Conservation (phyloP, 2,888 invertebrate genomes). For the Polydrusus pterygomalis region DNA sequence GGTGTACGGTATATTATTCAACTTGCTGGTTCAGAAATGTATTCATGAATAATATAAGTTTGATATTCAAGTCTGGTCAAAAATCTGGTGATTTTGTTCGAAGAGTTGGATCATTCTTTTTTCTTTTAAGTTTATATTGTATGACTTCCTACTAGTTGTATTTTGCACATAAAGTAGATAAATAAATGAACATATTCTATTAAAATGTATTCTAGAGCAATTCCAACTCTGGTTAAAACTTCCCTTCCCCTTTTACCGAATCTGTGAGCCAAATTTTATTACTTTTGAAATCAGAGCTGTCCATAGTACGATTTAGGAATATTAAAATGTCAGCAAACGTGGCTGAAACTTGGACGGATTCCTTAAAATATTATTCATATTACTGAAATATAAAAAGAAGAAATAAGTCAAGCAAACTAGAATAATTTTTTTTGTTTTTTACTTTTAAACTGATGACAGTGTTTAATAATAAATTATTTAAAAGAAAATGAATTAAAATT, state of each 20-base stretch:
- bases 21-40: too few species aligned
- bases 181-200: too few species aligned
- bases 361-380: slow-evolving; percentile 22
- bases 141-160: too few species aligned
- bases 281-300: slow-evolving; percentile 25
- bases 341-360: neutral
- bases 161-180: too few species aligned
- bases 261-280: slow-evolving; percentile 23
- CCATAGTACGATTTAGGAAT: slow-evolving; percentile 24
- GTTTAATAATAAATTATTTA: slow-evolving; percentile 6
- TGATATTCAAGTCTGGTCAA: too few species aligned
- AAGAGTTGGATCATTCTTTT: too few species aligned
- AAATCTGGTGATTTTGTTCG: too few species aligned
- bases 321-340: slow-evolving; percentile 24
- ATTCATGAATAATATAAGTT: too few species aligned
- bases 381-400: slow-evolving; percentile 9
- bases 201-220: neutral
- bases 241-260: slow-evolving; percentile 16
- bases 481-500: slow-evolving; percentile 12
- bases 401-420: neutral
- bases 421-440: neutral
- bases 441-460: slow-evolving; percentile 3
- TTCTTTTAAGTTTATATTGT: too few species aligned
- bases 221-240: slow-evolving; percentile 15
- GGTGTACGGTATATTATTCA: too few species aligned